These are phyloP conservation scores for Bombus waltoni DNA, from an alignment of 1,140 invertebrate species.

Conservation along the genomic window DNA sequence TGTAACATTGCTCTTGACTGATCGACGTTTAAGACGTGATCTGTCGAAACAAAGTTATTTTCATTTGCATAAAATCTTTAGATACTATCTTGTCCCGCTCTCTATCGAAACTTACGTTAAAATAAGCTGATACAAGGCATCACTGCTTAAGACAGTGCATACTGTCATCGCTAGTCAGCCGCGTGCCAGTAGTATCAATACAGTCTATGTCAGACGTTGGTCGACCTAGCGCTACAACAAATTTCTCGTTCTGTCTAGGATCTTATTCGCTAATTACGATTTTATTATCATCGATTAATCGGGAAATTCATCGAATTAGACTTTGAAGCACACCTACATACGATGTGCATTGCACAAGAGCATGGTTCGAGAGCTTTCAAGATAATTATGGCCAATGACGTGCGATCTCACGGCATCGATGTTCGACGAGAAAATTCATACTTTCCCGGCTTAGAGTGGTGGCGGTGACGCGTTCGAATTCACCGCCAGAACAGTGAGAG, in stretches of 20 bases:
- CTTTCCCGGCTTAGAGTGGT: neutral
- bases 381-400: neutral
- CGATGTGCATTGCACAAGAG: neutral
- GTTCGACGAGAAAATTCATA: neutral
- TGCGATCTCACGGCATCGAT: neutral
- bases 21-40: constrained; percentile 8
- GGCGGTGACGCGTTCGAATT: constrained; percentile 38
- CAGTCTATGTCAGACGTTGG: neutral
- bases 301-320: neutral
- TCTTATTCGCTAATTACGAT: neutral
- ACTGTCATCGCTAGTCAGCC: neutral
- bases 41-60: neutral
- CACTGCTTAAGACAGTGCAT: neutral
- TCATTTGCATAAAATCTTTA: neutral
- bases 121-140: neutral
- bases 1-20: constrained; percentile 15
- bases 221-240: neutral
- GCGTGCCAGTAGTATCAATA: neutral
- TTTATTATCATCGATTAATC: neutral
- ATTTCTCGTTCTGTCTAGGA: neutral
- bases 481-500: constrained; percentile 22
- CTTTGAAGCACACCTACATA: neutral
- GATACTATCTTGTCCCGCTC: no score
- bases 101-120: neutral
- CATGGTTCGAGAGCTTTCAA: neutral